These are phyloP conservation scores for Acestrorhynchus altus DNA, from an alignment of 2,797 vertebrate genomes.

Conservation along the genomic window DNA sequence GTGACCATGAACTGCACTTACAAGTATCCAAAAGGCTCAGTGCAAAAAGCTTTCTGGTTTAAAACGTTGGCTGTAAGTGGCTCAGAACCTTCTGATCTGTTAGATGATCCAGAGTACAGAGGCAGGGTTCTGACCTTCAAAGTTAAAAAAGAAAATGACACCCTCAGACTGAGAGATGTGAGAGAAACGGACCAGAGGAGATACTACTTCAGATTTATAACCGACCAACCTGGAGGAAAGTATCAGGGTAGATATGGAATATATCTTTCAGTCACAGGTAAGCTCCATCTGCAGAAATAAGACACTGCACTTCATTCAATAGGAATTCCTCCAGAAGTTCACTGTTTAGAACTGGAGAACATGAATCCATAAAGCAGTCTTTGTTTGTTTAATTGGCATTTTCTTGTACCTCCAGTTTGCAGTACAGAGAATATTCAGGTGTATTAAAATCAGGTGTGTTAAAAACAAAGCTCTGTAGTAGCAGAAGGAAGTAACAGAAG, in stretches of 20 bases:
- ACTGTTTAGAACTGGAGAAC: too few species aligned
- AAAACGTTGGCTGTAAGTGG: background rate
- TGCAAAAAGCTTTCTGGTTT: too few species aligned
- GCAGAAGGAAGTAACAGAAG: too few species aligned
- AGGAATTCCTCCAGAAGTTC: background rate
- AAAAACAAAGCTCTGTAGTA: too few species aligned
- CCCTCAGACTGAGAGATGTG: conserved; percentile 33
- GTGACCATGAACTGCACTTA: too few species aligned
- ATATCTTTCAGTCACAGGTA: conserved; percentile 43
- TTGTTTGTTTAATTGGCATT: too few species aligned
- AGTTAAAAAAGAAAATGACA: background rate
- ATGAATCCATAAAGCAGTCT: too few species aligned
- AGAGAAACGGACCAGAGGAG: background rate
- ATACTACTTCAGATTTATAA: conserved; percentile 29
- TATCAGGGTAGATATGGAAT: background rate
- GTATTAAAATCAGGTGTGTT: too few species aligned
- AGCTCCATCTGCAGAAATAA: background rate
- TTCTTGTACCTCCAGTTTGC: too few species aligned
- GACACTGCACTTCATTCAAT: background rate
- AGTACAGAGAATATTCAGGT: too few species aligned
- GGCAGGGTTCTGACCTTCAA: conserved; percentile 15
- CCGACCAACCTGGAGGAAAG: rapidly evolving
- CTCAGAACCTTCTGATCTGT: conserved; percentile 15
- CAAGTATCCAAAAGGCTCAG: too few species aligned
- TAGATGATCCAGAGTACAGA: conserved; percentile 23